Conservation (phyloP, 2,797 vertebrate genomes). For the Lagocephalus sceleratus region DNA sequence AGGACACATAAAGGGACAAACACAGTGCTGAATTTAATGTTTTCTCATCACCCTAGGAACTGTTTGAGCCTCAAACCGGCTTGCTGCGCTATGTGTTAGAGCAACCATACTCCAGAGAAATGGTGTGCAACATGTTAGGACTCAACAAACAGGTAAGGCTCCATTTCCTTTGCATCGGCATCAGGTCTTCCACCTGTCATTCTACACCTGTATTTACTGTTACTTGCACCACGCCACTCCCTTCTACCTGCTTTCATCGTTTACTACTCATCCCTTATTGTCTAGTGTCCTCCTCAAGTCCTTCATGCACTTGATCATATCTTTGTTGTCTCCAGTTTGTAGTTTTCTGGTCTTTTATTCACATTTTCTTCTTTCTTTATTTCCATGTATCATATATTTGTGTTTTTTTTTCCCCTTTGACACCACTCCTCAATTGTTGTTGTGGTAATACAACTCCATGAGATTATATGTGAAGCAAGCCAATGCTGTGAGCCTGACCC, state of each 20-base stretch:
- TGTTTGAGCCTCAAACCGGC: slow-evolving; percentile 97
- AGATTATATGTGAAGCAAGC: slow-evolving; percentile 41
- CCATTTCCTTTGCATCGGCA: slow-evolving; percentile 20
- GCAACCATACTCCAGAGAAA: slow-evolving; percentile 97
- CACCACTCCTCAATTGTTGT: slow-evolving; percentile 15
- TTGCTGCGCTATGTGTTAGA: slow-evolving; percentile 96
- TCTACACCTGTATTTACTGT: slow-evolving; percentile 5
- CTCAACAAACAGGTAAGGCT: slow-evolving; percentile 97
- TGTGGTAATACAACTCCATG: slow-evolving; percentile 34
- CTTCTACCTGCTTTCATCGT: not conserved
- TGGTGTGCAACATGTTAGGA: slow-evolving; percentile 99
- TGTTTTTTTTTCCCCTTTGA: not conserved
- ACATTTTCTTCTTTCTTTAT: not conserved
- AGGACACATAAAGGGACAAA: not conserved
- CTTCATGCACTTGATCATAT: not conserved
- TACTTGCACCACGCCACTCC: slow-evolving; percentile 23
- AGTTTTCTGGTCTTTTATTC: not conserved
- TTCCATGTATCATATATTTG: not conserved
- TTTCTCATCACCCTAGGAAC: slow-evolving; percentile 77
- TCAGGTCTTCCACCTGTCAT: slow-evolving; percentile 69
- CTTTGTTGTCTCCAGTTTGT: not conserved
- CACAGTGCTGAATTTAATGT: not conserved
- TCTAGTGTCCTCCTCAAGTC: slow-evolving; percentile 1
- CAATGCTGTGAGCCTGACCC: slow-evolving; percentile 58
- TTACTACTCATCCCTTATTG: not conserved